Percentiles rank a stretch among this genome's conserved stretches.
Conservation (phyloP, 2,113 vertebrate species). For the Platysternon megacephalum region DNA sequence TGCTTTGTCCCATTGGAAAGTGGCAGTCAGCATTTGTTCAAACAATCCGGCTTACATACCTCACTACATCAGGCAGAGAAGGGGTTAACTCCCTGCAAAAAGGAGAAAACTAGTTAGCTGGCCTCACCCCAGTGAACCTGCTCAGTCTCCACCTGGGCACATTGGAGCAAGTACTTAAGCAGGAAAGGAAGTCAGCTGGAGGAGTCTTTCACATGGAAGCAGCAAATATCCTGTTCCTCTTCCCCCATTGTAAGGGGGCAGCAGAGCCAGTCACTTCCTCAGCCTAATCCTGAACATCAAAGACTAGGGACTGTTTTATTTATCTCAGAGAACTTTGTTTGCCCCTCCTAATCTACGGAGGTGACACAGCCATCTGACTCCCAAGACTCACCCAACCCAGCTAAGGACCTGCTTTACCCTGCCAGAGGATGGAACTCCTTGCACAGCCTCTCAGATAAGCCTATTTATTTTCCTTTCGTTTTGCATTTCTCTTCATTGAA, state of each 20-base stretch:
- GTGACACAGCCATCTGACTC: neutral
- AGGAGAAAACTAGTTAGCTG: neutral
- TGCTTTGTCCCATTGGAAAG: neutral
- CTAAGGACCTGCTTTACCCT: accelerated
- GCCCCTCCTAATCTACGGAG: neutral
- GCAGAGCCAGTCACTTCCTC: neutral
- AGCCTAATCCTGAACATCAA: neutral
- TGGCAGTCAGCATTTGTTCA: neutral
- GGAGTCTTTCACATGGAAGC: accelerated
- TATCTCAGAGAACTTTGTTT: neutral
- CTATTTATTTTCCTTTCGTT: accelerated
- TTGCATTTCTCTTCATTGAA: neutral
- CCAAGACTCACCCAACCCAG: accelerated
- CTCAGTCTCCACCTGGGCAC: conserved; percentile 4
- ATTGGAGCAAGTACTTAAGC: neutral
- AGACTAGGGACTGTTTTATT: neutral
- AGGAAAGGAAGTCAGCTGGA: accelerated
- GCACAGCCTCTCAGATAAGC: neutral
- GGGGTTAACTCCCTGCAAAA: neutral
- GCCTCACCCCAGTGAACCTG: neutral
- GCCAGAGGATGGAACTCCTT: accelerated
- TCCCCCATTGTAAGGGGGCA: accelerated
- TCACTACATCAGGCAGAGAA: neutral
- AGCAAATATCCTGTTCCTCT: accelerated
- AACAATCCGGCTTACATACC: accelerated